Percentiles rank a stretch among this genome's conserved stretches.
phyloP scores from a whole-genome alignment of 2,888 invertebrate genomes.

The Drosophila formosana region DNA sequence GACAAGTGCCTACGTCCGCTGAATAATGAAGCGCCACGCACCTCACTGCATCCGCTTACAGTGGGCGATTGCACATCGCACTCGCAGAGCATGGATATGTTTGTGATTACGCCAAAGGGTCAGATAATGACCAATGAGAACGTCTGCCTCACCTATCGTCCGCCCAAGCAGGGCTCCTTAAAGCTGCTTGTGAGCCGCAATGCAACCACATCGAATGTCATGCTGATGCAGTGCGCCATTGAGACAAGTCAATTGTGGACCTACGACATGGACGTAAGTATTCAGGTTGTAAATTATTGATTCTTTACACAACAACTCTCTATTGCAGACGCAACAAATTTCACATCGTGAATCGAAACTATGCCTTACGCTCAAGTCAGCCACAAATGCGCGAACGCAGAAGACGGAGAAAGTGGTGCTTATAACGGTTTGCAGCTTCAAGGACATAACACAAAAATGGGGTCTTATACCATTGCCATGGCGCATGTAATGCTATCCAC shows the following conservation, averaged over 20 bases:
- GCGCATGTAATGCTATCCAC: constrained; percentile 69
- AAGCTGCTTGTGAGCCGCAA: constrained; percentile 78
- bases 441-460: constrained; percentile 83
- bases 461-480: constrained; percentile 84
- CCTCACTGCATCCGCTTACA: constrained; percentile 72
- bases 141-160: constrained; percentile 91
- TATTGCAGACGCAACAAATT: constrained; percentile 82
- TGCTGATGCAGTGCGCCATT: constrained; percentile 79
- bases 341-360: constrained; percentile 78
- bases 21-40: constrained; percentile 68
- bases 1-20: constrained; percentile 82
- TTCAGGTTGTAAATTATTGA: not conserved
- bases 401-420: constrained; percentile 76
- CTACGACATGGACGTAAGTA: constrained; percentile 83
- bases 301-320: not conserved
- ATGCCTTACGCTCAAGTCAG: constrained; percentile 81
- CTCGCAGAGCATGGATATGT: constrained; percentile 87
- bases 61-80: constrained; percentile 82
- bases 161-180: constrained; percentile 67
- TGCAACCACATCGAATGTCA: constrained; percentile 77
- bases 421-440: constrained; percentile 77
- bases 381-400: constrained; percentile 66
- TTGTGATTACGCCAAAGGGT: constrained; percentile 89
- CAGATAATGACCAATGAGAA: constrained; percentile 94
- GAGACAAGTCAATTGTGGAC: constrained; percentile 82